A percentile compares a stretch with the other conserved stretches of the same genome.
Conservation (phyloP, 2,113 vertebrate genomes). For the Cyphomyrus discorhynchus region DNA sequence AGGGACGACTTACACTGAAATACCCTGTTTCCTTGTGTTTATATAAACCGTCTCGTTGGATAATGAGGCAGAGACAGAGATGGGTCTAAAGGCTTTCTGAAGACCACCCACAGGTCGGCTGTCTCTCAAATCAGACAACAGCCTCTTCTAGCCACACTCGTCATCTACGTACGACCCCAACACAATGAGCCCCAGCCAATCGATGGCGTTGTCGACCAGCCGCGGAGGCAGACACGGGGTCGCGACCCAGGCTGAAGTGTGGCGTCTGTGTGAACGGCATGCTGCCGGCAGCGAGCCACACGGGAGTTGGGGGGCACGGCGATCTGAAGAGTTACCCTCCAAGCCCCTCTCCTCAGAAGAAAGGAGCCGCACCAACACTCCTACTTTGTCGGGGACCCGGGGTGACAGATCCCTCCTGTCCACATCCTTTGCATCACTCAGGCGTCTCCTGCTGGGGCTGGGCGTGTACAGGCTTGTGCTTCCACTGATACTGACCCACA, state of each 20-base stretch:
- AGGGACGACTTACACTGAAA: background rate
- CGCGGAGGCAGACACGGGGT: background rate
- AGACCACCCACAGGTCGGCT: background rate
- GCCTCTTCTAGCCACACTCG: background rate
- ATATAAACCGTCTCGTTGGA: background rate
- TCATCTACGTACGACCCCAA: background rate
- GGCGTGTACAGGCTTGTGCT: background rate
- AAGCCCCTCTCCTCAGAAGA: background rate
- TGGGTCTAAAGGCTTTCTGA: background rate
- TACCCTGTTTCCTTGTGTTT: background rate
- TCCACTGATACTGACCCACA: background rate
- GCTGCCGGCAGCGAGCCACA: background rate
- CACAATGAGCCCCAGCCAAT: background rate
- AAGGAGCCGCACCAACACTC: background rate
- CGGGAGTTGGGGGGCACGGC: background rate
- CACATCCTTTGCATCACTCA: background rate
- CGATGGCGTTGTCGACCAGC: no score
- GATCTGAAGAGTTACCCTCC: background rate
- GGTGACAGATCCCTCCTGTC: background rate
- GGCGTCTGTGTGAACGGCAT: background rate
- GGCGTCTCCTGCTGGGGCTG: background rate
- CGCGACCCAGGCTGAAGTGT: background rate
- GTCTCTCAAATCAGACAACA: background rate
- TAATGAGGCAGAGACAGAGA: background rate
- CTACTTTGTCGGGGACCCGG: background rate